Evolutionary conservation across 2,113 vertebrate genomes (phyloP), one percentile per base, ranked within the genome.

Genomic region (Tychaedon coryphoeus): DNA sequence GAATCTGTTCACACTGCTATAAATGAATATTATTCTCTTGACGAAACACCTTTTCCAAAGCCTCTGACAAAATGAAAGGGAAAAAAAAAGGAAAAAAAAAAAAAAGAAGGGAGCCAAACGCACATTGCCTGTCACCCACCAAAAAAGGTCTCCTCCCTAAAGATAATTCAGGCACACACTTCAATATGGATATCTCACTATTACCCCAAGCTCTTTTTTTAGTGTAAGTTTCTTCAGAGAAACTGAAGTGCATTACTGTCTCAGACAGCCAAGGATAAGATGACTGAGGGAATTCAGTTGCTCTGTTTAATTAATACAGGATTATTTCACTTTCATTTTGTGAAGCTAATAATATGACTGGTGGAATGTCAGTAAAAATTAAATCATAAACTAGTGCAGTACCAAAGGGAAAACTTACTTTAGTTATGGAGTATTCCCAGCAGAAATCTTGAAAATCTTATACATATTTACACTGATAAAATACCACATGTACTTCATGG

Each of bases 261-360:
- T 97, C 90, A 97, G 91, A 88, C 86, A 97, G 92, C 95, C 94
- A 95, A 97, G 95, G 97, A 96, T 93, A 97, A 97, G 96, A 96
- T 95, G 96, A 97, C 86, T 97, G 96, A 98, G 93, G 95, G 97
- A 97, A 97, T 98, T 97, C 88, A 69, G 94, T 97, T 97, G 96
- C 97, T 97, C 98, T 97, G 95, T 97, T 98, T 98, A 98, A 98
- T 98, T 98, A 98, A 98, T 97, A 97, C 96, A 96, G 97, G 97
- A 98, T 98, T 98, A 97, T 98, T 98, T 98, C 98, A 97, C 96
- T 98, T 98, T 97, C 96, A 97, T 98, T 98, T 98, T 98, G 97
- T 95, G 97, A 95, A 95, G 97, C 96, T 98, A 98, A 98, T 98
- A 97, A 98, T 97, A 98, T 89, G 97, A 98, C 97, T 93, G 90